phyloP scores from a whole-genome alignment of 1,140 invertebrate genomes.

The Rhyzopertha dominica region DNA sequence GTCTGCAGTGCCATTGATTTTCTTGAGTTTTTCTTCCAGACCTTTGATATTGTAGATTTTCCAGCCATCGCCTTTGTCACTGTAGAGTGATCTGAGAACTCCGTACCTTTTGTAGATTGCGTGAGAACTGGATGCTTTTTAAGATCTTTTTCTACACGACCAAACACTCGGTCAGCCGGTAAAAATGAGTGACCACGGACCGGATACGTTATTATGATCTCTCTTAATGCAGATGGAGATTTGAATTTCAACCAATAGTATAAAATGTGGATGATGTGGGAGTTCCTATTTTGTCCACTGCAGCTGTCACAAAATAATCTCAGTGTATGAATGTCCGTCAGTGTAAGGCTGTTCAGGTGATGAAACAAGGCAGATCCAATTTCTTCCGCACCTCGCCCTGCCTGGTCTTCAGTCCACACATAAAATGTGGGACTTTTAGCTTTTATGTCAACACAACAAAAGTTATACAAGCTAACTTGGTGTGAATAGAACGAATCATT shows the following conservation, averaged over 20 bases:
- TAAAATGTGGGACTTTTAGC: constrained; percentile 22
- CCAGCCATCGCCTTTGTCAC: no score
- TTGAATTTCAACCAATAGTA: constrained; percentile 6
- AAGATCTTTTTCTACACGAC: constrained; percentile 31
- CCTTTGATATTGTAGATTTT: no score
- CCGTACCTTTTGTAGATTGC: no score
- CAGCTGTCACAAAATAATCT: constrained; percentile 8
- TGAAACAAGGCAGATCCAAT: constrained; percentile 13
- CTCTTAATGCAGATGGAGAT: constrained; percentile 1
- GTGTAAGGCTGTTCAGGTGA: constrained; percentile 11
- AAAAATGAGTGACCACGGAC: constrained; percentile 36
- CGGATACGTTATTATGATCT: constrained; percentile 24
- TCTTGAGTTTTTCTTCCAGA: no score
- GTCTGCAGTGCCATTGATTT: no score
- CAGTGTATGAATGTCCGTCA: constrained; percentile 6
- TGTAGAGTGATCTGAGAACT: no score
- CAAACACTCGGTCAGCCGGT: constrained; percentile 35
- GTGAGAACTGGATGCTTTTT: constrained; percentile 25
- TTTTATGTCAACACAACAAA: constrained; percentile 15
- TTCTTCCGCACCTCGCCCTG: constrained; percentile 9
- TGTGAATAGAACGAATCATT: constrained; percentile 25
- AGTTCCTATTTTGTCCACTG: constrained; percentile 4
- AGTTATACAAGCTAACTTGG: constrained; percentile 17
- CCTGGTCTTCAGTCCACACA: constrained; percentile 27
- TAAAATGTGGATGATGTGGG: constrained; percentile 5